These are phyloP conservation scores for Drosophila serrata DNA, from an alignment of 1,140 invertebrate species.

Conservation along the genomic window DNA sequence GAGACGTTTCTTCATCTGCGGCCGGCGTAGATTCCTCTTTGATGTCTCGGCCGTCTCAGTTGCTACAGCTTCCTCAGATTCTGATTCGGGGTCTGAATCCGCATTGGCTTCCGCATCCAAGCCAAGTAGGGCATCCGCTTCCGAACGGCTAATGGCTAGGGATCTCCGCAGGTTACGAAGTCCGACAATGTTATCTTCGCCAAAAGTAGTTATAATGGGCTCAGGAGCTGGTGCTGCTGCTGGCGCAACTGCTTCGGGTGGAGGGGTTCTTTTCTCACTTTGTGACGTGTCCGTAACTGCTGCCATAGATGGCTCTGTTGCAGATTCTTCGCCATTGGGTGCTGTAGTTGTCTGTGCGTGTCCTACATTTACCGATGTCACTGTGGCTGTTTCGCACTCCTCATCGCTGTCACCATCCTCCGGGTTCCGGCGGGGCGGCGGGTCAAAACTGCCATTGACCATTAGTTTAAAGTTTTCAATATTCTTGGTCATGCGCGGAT, in stretches of 20 bases:
- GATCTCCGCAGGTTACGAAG: slow-evolving; percentile 66
- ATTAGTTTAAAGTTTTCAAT: slow-evolving; percentile 71
- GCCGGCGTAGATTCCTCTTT: slow-evolving; percentile 38
- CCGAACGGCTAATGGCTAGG: slow-evolving; percentile 60
- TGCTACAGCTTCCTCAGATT: slow-evolving; percentile 6
- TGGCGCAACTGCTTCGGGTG: neutral
- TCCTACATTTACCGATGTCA: slow-evolving; percentile 20
- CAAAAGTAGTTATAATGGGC: slow-evolving; percentile 71
- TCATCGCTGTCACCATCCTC: slow-evolving; percentile 55
- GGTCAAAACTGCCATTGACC: slow-evolving; percentile 71
- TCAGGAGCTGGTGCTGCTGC: slow-evolving; percentile 9
- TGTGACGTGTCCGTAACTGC: neutral
- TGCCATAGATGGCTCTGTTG: neutral
- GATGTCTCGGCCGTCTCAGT: slow-evolving; percentile 29
- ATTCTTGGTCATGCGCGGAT: slow-evolving; percentile 62
- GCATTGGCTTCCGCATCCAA: neutral
- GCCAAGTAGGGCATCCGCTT: slow-evolving; percentile 41
- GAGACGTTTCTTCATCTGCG: slow-evolving; percentile 37
- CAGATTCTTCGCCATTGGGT: slow-evolving; percentile 3
- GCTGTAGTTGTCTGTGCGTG: neutral
- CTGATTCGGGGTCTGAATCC: neutral
- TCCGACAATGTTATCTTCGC: slow-evolving; percentile 57
- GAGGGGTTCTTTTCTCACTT: neutral
- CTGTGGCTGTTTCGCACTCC: slow-evolving; percentile 54
- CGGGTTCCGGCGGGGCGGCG: slow-evolving; percentile 23